Evolutionary conservation across 2,888 invertebrate species (phyloP), one percentile per base, ranked within the genome.

Genomic region (Acanthosoma haemorrhoidale): DNA sequence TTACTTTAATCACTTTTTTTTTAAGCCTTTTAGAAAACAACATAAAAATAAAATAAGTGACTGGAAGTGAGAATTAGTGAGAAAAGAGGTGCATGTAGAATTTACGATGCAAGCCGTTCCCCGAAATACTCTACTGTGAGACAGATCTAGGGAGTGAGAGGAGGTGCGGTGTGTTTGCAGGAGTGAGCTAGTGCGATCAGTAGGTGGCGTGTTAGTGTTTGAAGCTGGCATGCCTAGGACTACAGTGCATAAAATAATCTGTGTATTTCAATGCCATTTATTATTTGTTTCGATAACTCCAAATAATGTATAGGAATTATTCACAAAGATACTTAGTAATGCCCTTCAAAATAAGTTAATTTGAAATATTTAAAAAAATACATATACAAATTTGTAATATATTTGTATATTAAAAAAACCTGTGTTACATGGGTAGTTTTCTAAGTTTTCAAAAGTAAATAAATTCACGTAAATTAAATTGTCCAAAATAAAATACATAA

Each of bases 41-140:
- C 15, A 36, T 36, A 38, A 34, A 61, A 61, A 61, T 36, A 36
- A 64, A 64, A 41, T 18, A 25, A 64, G 64, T 64, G 64, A 64
- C 31, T 41, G 32, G 34, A 64, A 61, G 34, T 21, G 64, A 67
- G 60, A 57, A 43, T 51, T n/a, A 43, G 67, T 67, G 57, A 67
- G 67, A 67, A 67, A 67, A 67, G 67, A 67, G 67, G 67, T 67
- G 67, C 67, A 67, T 67, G 67, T 67, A 66, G 41, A 66, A 38
- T 21, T 34, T 61, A 36, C 21, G 18, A 38, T 21, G 39, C 38
- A 64, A 64, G 64, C 64, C 31, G 39, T 41, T 64, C 31, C 64
- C 64, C 64, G 41, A 64, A 36, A 38, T 25, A 59, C n/a, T 64
- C 64, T 64, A 64, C 64, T 29, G 64, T 64, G 64, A 64, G 64